Percentiles rank a stretch among this genome's conserved stretches.
phyloP scores from a whole-genome alignment of 2,888 invertebrate species.

The Macroteleia sp. region DNA sequence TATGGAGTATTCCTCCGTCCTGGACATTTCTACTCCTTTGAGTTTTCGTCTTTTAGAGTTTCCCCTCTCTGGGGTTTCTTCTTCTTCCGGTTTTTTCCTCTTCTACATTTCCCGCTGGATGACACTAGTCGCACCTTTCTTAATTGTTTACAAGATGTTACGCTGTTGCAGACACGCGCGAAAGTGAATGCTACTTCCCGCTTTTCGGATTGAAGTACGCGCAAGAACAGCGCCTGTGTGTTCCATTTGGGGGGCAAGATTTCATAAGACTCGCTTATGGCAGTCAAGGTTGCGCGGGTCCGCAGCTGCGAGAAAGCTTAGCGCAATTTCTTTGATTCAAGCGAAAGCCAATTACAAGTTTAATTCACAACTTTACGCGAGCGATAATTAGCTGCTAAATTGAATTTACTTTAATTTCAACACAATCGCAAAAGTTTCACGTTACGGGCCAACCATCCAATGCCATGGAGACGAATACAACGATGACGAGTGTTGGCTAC shows the following conservation, averaged over 20 bases:
- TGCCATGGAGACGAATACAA: slow-evolving; percentile 27
- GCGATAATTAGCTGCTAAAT: slow-evolving; percentile 82
- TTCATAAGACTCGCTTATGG: slow-evolving; percentile 51
- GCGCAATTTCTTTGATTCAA: slow-evolving; percentile 74
- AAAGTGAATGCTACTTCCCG: slow-evolving; percentile 58
- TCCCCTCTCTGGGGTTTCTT: no score
- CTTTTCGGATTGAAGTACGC: background rate
- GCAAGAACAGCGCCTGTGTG: slow-evolving; percentile 27
- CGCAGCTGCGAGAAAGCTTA: slow-evolving; percentile 46
- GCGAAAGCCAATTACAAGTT: slow-evolving; percentile 82
- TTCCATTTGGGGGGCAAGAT: slow-evolving; percentile 19
- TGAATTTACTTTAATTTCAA: slow-evolving; percentile 81
- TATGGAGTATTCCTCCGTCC: no score
- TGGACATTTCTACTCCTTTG: no score
- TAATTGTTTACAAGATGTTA: slow-evolving; percentile 62
- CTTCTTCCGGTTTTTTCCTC: no score
- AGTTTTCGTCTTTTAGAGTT: no score
- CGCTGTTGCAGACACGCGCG: slow-evolving; percentile 50
- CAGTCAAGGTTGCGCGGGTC: slow-evolving; percentile 53
- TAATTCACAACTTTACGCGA: slow-evolving; percentile 80
- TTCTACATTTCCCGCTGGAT: no score
- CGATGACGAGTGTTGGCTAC: slow-evolving; percentile 39
- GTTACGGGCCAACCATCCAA: slow-evolving; percentile 40
- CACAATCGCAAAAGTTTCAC: slow-evolving; percentile 78
- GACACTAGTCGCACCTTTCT: slow-evolving; percentile 17